These are phyloP conservation scores for Clarias gariepinus DNA, from an alignment of 2,113 vertebrate genomes.

Conservation along the genomic window DNA sequence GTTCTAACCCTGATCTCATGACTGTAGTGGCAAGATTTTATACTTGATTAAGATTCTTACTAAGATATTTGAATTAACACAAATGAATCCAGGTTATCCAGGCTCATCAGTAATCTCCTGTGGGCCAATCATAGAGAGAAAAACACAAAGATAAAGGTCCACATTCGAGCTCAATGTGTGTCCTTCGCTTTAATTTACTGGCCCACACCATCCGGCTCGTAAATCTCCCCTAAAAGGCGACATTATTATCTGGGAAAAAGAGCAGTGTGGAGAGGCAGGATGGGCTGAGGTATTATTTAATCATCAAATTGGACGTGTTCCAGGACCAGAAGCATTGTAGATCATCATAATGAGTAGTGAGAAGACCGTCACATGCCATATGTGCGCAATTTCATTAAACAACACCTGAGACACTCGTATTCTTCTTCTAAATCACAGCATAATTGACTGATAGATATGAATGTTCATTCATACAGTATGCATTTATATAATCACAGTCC, in stretches of 20 bases:
- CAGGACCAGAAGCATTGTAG: not conserved
- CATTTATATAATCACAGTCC: not conserved
- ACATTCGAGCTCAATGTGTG: not conserved
- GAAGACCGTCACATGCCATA: not conserved
- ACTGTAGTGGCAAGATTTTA: not conserved
- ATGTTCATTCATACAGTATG: not conserved
- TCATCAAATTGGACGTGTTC: not conserved
- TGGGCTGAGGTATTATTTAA: not conserved
- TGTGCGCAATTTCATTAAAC: not conserved
- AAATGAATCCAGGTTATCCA: not conserved
- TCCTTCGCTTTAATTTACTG: slow-evolving; percentile 28
- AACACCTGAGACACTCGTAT: too few relatives aligned
- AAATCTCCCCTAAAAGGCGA: slow-evolving; percentile 20
- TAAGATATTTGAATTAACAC: not conserved
- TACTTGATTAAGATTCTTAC: not conserved
- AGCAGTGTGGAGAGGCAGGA: not conserved
- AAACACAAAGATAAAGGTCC: not conserved
- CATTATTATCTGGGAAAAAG: not conserved
- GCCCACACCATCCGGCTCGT: not conserved
- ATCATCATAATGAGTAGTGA: slow-evolving; percentile 9
- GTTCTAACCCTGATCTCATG: not conserved
- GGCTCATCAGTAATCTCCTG: not conserved
- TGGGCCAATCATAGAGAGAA: not conserved
- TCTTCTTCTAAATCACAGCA: not conserved
- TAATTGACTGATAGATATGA: not conserved